Base-by-base conservation (phyloP, 2,797 vertebrate species). In the Bryconaethiops microstoma region DNA sequence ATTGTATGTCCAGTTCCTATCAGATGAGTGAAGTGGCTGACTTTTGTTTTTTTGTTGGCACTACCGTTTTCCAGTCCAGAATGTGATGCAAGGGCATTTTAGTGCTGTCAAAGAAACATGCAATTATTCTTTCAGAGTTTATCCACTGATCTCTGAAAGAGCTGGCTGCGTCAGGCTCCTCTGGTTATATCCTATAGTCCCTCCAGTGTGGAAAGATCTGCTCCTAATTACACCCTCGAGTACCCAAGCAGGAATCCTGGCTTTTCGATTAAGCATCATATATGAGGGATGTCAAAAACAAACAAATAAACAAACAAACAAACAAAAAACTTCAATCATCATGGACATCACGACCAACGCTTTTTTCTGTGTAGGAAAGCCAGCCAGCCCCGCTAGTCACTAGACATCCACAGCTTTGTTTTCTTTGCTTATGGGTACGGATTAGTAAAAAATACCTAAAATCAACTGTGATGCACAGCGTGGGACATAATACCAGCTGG, bases 211-310 rank as follows among this genome's bases (percentile, higher is more conserved):
- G 88, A 77, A 88, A 65, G 82, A 86, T 39, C 85, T 83, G 81
- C 67, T 13, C 25, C 83, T 94, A 93, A 93, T 92, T 91, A 91
- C 81, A 90, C 82, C 82, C 84, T 78, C 67, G 77, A 81, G 85
- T 82, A 79, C 54, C 60, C 77, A 25, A 85, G 75, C 57, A 42
- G 35, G 57, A 86, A 85, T 80, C 23, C 40, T 82, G 75, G 63
- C 77, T 83, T 86, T 84, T 80, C 75, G 81, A 74, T 62, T 45
- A 60, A 59, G 67, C 69, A 64, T 86, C 63, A 76, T 73, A 85
- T 72, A 82, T 19, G 55, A 45, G 75, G 82, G 80, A 81, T 39
- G 68, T 84, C 54, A 3, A 73, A 9, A 35, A 63, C 40, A 59
- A 40, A 39, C 1, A 64, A 39, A 35, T 13, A 2, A 39, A 35